phyloP scores from a whole-genome alignment of 2,888 invertebrate species.

The Byasa hedistus region DNA sequence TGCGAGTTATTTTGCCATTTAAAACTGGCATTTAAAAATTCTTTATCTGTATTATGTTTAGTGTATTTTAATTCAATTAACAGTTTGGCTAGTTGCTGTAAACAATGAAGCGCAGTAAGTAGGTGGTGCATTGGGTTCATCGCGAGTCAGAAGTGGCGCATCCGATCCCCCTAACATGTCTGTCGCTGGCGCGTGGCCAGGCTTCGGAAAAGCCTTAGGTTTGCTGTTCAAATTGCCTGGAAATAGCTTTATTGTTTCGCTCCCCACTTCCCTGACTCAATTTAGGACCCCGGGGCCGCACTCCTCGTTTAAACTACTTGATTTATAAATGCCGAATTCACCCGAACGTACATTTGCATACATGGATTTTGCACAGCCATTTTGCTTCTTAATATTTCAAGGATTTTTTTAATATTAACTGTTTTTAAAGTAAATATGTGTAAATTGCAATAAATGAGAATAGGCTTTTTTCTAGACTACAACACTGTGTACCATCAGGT shows the following conservation, averaged over 20 bases:
- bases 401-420: too few species aligned
- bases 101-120: too few species aligned
- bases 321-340: slow-evolving; percentile 14
- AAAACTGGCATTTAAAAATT: too few species aligned
- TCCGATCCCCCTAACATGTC: slow-evolving; percentile 32
- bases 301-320: slow-evolving; percentile 15
- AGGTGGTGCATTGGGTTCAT: slow-evolving; percentile 27
- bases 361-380: not conserved
- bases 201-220: slow-evolving; percentile 48
- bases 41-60: too few species aligned
- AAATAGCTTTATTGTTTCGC: slow-evolving; percentile 50
- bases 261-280: slow-evolving; percentile 32
- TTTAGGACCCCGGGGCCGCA: slow-evolving; percentile 23
- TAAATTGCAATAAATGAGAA: too few species aligned
- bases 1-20: too few species aligned
- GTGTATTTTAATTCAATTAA: too few species aligned
- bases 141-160: slow-evolving; percentile 29
- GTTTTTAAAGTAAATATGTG: too few species aligned
- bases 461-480: too few species aligned
- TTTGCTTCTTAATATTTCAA: too few species aligned
- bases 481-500: too few species aligned
- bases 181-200: slow-evolving; percentile 55
- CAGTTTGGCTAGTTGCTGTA: too few species aligned
- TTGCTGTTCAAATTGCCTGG: slow-evolving; percentile 53
- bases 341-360: not conserved